Percentiles rank a stretch among this genome's conserved stretches.
These are phyloP conservation scores for Lonchura striata DNA, from an alignment of 2,113 vertebrate species.

Conservation along the genomic window DNA sequence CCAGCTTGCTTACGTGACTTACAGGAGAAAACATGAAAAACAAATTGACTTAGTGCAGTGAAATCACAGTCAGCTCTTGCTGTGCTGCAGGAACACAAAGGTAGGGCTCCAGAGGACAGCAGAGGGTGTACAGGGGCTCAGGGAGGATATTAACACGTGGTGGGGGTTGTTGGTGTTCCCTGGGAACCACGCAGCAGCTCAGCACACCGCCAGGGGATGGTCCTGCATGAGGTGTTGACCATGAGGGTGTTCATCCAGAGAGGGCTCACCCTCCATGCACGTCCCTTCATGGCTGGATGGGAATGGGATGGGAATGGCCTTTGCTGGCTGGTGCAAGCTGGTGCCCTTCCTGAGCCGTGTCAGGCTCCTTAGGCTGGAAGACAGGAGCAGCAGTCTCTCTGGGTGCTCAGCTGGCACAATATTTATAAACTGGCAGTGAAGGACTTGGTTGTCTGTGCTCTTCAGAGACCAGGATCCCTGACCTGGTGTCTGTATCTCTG, in stretches of 20 bases:
- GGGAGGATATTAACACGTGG: fast-evolving
- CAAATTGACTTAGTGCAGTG: neutral
- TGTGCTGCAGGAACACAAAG: neutral
- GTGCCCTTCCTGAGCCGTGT: neutral
- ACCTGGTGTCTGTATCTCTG: neutral
- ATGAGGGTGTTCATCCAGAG: neutral
- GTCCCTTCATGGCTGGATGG: neutral
- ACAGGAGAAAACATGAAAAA: neutral
- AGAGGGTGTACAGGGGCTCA: neutral
- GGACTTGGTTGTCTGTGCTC: neutral
- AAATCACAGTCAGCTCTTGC: neutral
- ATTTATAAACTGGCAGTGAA: neutral
- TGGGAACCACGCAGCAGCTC: fast-evolving
- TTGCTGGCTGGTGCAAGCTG: neutral
- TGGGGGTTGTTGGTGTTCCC: neutral
- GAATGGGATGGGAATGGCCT: neutral
- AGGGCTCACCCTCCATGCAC: fast-evolving
- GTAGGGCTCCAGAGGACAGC: neutral
- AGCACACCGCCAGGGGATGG: neutral
- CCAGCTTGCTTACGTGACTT: neutral
- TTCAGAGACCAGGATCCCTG: neutral
- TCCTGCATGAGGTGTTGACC: fast-evolving
- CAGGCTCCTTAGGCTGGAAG: neutral
- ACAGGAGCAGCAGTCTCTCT: neutral
- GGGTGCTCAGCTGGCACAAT: neutral